Evolutionary conservation across 2,888 invertebrate genomes (phyloP).

Genomic region (Thyatira batis): DNA sequence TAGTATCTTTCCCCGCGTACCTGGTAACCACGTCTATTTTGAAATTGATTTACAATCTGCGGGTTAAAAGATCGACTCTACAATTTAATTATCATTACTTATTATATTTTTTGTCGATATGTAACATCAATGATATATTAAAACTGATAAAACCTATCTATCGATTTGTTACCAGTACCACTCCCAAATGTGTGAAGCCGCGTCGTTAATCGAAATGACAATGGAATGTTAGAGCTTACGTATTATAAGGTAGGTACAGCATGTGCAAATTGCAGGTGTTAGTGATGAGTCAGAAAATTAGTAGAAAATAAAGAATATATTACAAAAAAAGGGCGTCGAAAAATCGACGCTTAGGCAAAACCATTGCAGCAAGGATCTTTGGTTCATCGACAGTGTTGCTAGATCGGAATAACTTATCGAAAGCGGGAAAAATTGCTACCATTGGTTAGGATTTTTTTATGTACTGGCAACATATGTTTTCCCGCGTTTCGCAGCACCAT

Average conservation of each 20-base stretch:
- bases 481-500: conserved; percentile 43
- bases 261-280: conserved; percentile 60
- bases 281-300: conserved; percentile 81
- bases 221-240: conserved; percentile 68
- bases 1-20: conserved; percentile 27
- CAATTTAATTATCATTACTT: neutral
- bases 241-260: conserved; percentile 50
- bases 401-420: conserved; percentile 40
- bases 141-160: neutral
- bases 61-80: neutral
- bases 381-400: conserved; percentile 64
- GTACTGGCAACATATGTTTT: conserved; percentile 31
- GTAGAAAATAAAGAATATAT: conserved; percentile 39
- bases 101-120: neutral
- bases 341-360: conserved; percentile 27
- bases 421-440: conserved; percentile 17
- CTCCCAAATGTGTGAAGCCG: conserved; percentile 48
- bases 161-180: conserved; percentile 24
- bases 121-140: too few relatives aligned
- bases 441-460: conserved; percentile 3
- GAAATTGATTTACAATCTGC: neutral
- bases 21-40: neutral
- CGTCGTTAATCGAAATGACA: conserved; percentile 48
- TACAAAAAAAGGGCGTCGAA: conserved; percentile 13
- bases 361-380: conserved; percentile 35